Conservation (phyloP, 2,888 invertebrate genomes). For the Selenia dentaria region DNA sequence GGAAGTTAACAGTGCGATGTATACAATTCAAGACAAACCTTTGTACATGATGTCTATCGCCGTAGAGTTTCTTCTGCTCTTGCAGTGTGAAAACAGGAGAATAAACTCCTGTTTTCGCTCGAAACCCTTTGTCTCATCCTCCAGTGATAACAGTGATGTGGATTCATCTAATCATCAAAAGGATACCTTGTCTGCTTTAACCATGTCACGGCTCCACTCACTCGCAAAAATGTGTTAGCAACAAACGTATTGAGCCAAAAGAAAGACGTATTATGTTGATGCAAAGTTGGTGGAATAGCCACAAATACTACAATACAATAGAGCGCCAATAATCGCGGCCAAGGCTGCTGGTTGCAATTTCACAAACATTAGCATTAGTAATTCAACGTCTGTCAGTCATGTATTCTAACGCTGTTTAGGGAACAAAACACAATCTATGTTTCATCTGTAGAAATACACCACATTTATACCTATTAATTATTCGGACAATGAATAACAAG, state of each 20-base stretch:
- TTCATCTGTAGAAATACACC: conserved; percentile 28
- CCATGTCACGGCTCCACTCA: not conserved
- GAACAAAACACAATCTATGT: conserved; percentile 57
- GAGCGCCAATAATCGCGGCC: conserved; percentile 59
- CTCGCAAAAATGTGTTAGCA: not conserved
- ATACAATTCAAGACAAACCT: too few species aligned
- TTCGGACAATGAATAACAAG: too few species aligned
- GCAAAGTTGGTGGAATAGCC: conserved; percentile 17
- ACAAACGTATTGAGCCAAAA: conserved; percentile 1
- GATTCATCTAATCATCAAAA: too few species aligned
- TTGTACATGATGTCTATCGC: too few species aligned
- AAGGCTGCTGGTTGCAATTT: conserved; percentile 63
- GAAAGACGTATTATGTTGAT: conserved; percentile 4
- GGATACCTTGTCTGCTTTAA: too few species aligned
- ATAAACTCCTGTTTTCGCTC: too few species aligned
- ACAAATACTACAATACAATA: conserved; percentile 38
- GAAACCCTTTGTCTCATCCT: too few species aligned
- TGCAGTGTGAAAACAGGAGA: too few species aligned
- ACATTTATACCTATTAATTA: too few species aligned
- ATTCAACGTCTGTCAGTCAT: conserved; percentile 56
- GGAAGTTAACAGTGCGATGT: too few species aligned
- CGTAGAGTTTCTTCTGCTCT: too few species aligned
- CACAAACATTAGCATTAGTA: conserved; percentile 64
- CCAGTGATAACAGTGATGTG: too few species aligned
- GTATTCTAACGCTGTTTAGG: conserved; percentile 42